Percentiles rank a stretch among this genome's conserved stretches.
Conservation (phyloP, 1,140 invertebrate genomes). For the Eriosoma lanigerum region DNA sequence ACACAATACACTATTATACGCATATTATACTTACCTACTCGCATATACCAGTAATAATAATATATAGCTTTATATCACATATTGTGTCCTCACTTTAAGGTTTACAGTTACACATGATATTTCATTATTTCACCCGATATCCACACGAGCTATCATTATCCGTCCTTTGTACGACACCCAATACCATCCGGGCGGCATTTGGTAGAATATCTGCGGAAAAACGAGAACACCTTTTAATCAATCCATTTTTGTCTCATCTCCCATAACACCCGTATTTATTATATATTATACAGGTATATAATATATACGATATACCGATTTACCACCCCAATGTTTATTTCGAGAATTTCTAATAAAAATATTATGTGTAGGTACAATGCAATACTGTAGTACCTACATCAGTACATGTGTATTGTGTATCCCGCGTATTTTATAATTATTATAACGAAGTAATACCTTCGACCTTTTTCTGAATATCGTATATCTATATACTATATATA, state of each 20-base stretch:
- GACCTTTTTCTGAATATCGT: too few species aligned
- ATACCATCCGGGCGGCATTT: conserved; percentile 1
- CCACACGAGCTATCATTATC: conserved; percentile 34
- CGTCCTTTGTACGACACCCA: conserved; percentile 31
- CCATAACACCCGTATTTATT: conserved; percentile 52
- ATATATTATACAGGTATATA: not conserved
- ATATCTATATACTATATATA: too few species aligned
- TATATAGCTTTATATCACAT: not conserved
- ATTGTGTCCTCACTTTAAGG: conserved; percentile 39
- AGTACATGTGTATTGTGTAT: too few species aligned
- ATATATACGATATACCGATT: not conserved
- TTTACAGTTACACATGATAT: conserved; percentile 50
- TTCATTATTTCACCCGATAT: conserved; percentile 51
- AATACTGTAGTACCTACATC: too few species aligned
- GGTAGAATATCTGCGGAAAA: conserved; percentile 35
- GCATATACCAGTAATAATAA: not conserved
- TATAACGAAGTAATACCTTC: too few species aligned
- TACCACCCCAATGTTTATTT: not conserved
- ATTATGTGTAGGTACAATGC: not conserved
- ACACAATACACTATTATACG: too few species aligned
- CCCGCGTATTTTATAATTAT: too few species aligned
- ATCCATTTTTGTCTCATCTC: conserved; percentile 31
- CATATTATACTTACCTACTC: too few species aligned
- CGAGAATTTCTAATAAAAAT: not conserved
- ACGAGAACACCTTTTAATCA: conserved; percentile 47